These are phyloP conservation scores for Oncorhynchus tshawytscha DNA, from an alignment of 2,113 vertebrate genomes.

Conservation along the genomic window DNA sequence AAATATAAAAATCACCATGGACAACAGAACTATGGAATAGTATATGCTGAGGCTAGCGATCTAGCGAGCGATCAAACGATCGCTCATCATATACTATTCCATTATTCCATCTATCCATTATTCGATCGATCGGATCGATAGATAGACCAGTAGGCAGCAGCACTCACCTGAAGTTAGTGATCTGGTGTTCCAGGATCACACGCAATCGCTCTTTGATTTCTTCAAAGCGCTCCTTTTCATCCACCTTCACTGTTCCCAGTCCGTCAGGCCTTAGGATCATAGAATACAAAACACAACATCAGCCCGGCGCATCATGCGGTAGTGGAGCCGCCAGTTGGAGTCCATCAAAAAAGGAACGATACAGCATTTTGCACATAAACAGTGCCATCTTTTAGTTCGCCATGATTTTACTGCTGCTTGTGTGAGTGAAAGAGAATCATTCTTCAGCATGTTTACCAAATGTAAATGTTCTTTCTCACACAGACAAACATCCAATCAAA, in stretches of 20 bases:
- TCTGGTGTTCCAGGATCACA: conserved; percentile 95
- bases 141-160: neutral
- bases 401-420: neutral
- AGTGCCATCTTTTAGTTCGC: neutral
- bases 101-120: no score
- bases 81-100: no score
- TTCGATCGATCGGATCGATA: neutral
- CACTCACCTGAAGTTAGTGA: conserved; percentile 95
- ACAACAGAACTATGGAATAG: neutral
- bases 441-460: no score
- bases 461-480: no score
- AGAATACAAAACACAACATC: conserved; percentile 34
- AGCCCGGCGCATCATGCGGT: neutral
- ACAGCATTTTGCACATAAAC: neutral
- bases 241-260: conserved; percentile 94
- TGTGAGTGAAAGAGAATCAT: neutral
- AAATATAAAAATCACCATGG: neutral
- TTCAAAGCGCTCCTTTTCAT: conserved; percentile 98
- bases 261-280: conserved; percentile 86
- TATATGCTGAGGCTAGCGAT: neutral
- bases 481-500: no score
- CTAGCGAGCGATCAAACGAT: no score
- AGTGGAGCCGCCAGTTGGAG: neutral
- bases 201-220: conserved; percentile 98
- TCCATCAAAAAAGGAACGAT: neutral